Conservation (phyloP, 2,113 vertebrate species). For the Oryctolagus cuniculus region DNA sequence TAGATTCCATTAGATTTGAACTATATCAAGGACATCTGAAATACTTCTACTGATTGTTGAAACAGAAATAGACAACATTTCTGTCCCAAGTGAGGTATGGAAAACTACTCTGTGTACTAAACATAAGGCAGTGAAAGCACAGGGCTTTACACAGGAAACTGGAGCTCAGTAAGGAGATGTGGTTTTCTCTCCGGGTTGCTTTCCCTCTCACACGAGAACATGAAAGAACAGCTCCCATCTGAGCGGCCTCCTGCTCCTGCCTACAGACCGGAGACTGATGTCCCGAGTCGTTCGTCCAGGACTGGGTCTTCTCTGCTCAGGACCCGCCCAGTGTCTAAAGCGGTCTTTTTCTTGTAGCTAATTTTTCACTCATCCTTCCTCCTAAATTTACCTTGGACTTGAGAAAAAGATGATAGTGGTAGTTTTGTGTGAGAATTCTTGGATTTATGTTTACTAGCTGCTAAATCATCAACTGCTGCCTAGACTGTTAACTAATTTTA, state of each 20-base stretch:
- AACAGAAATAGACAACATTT: slow-evolving; percentile 42
- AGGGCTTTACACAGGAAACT: slow-evolving; percentile 48
- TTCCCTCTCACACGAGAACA: slow-evolving; percentile 18
- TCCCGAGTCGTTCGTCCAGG: neutral
- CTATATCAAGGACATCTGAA: slow-evolving; percentile 51
- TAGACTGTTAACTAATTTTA: slow-evolving; percentile 25
- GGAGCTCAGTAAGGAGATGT: slow-evolving; percentile 1
- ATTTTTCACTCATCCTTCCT: slow-evolving; percentile 18
- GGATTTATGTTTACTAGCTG: slow-evolving; percentile 27
- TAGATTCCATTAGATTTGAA: slow-evolving; percentile 54
- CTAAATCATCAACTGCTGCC: slow-evolving; percentile 33
- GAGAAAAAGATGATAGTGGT: neutral
- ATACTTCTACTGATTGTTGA: slow-evolving; percentile 55
- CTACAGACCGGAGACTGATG: neutral
- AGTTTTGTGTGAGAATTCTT: slow-evolving; percentile 35
- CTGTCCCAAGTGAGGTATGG: slow-evolving; percentile 21
- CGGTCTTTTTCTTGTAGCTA: neutral
- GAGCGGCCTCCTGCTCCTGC: neutral
- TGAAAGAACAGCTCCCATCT: slow-evolving; percentile 8
- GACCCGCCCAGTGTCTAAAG: slow-evolving; percentile 33
- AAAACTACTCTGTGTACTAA: slow-evolving; percentile 46
- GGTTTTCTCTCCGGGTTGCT: slow-evolving; percentile 36
- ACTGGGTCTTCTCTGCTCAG: neutral
- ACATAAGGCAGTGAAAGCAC: slow-evolving; percentile 9
- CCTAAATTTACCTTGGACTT: slow-evolving; percentile 37